Evolutionary conservation across 2,113 vertebrate genomes (phyloP).

Genomic region (Coturnix japonica): DNA sequence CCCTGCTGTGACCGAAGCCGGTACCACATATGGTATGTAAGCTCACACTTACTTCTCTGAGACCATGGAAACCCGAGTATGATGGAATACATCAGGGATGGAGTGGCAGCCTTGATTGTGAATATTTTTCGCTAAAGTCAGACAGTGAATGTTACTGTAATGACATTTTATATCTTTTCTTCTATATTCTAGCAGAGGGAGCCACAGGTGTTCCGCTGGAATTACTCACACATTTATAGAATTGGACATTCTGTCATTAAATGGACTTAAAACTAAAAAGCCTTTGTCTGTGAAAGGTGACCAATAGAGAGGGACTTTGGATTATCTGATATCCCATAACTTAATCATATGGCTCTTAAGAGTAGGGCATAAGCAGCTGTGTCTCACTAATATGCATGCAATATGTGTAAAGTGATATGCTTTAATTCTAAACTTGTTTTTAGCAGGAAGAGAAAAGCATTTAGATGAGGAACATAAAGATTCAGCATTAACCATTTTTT

Average conservation of each 20-base stretch:
- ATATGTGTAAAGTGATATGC: conserved; percentile 99
- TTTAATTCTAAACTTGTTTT: conserved; percentile 98
- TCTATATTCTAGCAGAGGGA: conserved; percentile 71
- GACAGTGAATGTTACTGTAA: conserved; percentile 52
- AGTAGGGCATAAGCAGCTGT: conserved; percentile 97
- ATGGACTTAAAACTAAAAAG: conserved; percentile 98
- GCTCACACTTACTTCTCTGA: conserved; percentile 38
- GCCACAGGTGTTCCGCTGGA: conserved; percentile 98
- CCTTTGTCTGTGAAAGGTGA: conserved; percentile 83
- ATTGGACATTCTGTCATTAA: conserved; percentile 97
- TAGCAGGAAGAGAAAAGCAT: conserved; percentile 94
- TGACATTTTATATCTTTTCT: conserved; percentile 71
- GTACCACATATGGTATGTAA: conserved; percentile 17
- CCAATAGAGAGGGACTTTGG: conserved; percentile 84
- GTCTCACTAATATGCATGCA: conserved; percentile 96
- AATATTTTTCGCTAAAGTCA: conserved; percentile 49
- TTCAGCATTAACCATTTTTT: conserved; percentile 83
- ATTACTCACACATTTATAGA: conserved; percentile 95
- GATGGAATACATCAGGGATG: conserved; percentile 36
- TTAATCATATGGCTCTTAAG: conserved; percentile 99
- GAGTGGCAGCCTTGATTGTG: conserved; percentile 56
- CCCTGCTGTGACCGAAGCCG: conserved; percentile 20
- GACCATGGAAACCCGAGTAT: conserved; percentile 12
- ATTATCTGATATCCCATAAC: conserved; percentile 99
- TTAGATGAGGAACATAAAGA: conserved; percentile 95